Evolutionary conservation across 2,797 vertebrate species (phyloP).

Genomic region (Chiloscyllium punctatum): DNA sequence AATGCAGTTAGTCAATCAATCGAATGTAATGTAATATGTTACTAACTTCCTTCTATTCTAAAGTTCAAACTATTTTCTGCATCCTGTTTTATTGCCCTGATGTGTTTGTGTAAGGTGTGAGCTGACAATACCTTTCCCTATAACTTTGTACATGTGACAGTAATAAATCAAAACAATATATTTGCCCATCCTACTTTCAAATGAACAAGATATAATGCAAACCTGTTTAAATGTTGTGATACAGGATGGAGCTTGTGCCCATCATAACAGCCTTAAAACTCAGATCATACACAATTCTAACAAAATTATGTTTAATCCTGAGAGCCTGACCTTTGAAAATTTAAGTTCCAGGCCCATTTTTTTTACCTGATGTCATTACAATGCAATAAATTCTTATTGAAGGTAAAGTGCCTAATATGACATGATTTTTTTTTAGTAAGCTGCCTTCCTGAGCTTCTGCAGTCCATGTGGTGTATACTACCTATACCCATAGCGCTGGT

Average conservation of each 20-base stretch:
- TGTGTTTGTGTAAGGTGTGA: too few species aligned
- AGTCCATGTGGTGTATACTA: neutral
- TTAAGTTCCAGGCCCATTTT: neutral
- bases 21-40: neutral
- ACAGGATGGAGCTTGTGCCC: neutral
- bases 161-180: neutral
- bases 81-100: too few species aligned
- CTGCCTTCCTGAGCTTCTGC: neutral
- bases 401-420: neutral
- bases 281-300: neutral
- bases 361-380: neutral
- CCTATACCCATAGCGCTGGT: neutral
- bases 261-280: neutral
- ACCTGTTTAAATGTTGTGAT: neutral
- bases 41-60: neutral
- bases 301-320: neutral
- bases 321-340: neutral
- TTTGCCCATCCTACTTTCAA: neutral
- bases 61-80: neutral
- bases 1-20: neutral
- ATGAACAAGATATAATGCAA: neutral
- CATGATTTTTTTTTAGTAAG: neutral
- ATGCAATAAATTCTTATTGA: neutral
- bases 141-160: too few species aligned
- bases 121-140: too few species aligned